Conservation (phyloP, 37 sponge, comb jelly and placozoan species). For the Amphimedon queenslandica region DNA sequence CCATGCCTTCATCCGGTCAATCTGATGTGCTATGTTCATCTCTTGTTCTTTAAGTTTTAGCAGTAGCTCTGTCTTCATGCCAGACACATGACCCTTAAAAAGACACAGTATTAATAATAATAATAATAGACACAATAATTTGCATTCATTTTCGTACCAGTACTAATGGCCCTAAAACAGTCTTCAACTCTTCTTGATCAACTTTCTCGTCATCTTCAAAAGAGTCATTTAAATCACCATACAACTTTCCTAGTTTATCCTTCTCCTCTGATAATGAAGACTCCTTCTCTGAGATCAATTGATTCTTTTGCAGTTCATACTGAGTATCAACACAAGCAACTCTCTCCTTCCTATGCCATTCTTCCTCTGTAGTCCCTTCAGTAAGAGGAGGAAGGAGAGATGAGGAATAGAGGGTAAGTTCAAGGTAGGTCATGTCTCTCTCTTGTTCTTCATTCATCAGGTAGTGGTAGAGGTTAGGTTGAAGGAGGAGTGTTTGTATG, state of each 20-base stretch:
- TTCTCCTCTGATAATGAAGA: background rate
- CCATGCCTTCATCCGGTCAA: too few relatives aligned
- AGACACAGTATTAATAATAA: background rate
- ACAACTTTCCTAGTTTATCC: background rate
- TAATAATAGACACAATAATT: background rate
- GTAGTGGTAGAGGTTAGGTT: background rate
- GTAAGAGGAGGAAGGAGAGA: background rate
- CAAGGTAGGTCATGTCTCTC: background rate
- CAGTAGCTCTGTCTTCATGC: background rate
- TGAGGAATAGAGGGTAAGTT: background rate
- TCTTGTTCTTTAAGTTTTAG: background rate
- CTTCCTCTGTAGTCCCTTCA: background rate
- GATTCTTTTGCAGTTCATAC: background rate
- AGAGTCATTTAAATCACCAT: background rate
- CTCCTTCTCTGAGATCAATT: background rate
- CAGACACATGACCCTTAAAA: background rate
- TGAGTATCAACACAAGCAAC: background rate
- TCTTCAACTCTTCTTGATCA: too few relatives aligned
- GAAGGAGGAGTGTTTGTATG: background rate
- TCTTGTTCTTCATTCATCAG: slow-evolving; percentile 4
- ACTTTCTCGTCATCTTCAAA: background rate
- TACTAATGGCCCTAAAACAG: too few relatives aligned
- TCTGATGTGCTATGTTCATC: background rate
- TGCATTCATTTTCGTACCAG: background rate
- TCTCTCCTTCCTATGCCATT: slow-evolving; percentile 10